phyloP scores from a whole-genome alignment of 1,140 invertebrate genomes.

The Cotesia glomerata region DNA sequence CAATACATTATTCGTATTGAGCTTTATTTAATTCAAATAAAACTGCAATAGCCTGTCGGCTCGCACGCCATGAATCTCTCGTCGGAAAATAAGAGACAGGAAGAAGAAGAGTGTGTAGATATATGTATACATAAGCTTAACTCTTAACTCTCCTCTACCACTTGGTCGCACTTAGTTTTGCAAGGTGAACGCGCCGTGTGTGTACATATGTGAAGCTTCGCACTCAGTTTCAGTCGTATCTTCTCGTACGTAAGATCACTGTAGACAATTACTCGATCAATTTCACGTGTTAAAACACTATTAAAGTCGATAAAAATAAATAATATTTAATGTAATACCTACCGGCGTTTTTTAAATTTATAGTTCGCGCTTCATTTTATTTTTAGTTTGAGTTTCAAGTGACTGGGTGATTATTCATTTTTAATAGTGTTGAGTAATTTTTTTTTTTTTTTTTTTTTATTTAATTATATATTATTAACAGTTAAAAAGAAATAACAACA shows the following conservation, averaged over 20 bases:
- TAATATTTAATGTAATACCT: too few relatives aligned
- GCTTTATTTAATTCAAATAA: background rate
- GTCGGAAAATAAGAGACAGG: slow-evolving; percentile 8
- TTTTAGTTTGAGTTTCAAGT: too few relatives aligned
- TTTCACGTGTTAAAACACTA: background rate
- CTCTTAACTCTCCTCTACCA: background rate
- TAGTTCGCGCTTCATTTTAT: too few relatives aligned
- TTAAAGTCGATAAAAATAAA: background rate
- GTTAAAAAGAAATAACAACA: background rate
- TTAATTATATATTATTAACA: background rate
- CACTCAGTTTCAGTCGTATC: slow-evolving; percentile 52
- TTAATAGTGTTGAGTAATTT: too few relatives aligned
- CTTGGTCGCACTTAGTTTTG: slow-evolving; percentile 26
- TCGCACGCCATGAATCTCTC: background rate
- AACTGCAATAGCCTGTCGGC: background rate
- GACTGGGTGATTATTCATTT: too few relatives aligned
- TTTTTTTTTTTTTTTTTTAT: too few relatives aligned
- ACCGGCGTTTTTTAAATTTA: too few relatives aligned
- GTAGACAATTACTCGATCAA: background rate
- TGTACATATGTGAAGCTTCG: background rate
- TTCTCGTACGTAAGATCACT: slow-evolving; percentile 44
- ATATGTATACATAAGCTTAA: background rate
- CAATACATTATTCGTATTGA: background rate
- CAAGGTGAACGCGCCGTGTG: slow-evolving; percentile 34
- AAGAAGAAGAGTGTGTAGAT: slow-evolving; percentile 25